Base-by-base conservation (phyloP, 2,888 invertebrate species). In the Pterostichus madidus region DNA sequence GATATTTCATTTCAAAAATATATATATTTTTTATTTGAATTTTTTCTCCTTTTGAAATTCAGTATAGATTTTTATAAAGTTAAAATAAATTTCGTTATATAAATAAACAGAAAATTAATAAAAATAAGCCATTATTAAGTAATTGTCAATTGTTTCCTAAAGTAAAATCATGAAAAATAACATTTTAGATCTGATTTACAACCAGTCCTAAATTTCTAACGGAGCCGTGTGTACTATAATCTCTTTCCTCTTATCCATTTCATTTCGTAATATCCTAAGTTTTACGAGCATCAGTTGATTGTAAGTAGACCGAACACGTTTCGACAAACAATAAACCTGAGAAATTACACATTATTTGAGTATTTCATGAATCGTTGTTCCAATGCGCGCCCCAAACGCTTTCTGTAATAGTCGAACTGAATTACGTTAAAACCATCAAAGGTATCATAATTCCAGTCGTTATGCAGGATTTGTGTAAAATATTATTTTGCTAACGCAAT, bases 341-440 rank as follows among this genome's bases (percentile, higher is more conserved):
- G 64, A 64, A 64, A 64, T 64, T 32, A n/a, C 64, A 32, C 64
- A 64, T 64, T 64, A 35, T 64, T 64, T 64, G 64, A n/a, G 35
- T 32, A 64, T 64, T 64, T 13, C 32, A 64, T 64, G 64, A 64
- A 59, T 59, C 31, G 31, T 59, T 59, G 8, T 32, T 4, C 49
- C 13, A 49, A 8, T 49, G 49, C n/a, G 5, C n/a, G 49, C 64
- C 64, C 7, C 13, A 64, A 64, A 35, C n/a, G 35, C 13, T 64
- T 64, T 31, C 31, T 17, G 31, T 64, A 35, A 64, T 64, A 64
- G 64, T 31, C 64, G n/a, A 64, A 64, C 64, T 13, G 35, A 35
- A 64, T 64, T 35, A 35, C 35, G 13, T 32, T 64, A 13, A 64
- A 64, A 64, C 64, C 64, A 64, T 39, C 64, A 32, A 24, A 64